Evolutionary conservation across 2,797 vertebrate species (phyloP).

Genomic region (Eidolon dupreanum): DNA sequence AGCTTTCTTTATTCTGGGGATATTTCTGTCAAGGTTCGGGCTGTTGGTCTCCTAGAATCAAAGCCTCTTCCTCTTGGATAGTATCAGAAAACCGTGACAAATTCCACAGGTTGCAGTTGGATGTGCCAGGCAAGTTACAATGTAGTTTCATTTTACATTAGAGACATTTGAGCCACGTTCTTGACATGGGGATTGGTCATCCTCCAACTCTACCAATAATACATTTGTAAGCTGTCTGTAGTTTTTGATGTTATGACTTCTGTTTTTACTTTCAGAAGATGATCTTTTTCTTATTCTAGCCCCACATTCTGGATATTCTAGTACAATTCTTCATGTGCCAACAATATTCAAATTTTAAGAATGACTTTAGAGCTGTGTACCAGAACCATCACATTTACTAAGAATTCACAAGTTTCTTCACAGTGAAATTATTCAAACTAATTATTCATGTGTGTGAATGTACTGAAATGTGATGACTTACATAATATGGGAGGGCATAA

Average conservation of each 20-base stretch:
- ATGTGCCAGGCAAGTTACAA: neutral
- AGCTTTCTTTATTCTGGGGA: conserved; percentile 2
- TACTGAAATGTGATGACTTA: conserved; percentile 3
- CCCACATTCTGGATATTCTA: neutral
- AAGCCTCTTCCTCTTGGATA: neutral
- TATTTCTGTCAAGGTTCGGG: conserved; percentile 1
- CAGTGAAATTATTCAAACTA: conserved; percentile 36
- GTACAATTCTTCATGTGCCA: neutral
- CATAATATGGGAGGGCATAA: neutral
- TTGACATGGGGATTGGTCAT: neutral
- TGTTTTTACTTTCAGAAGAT: conserved; percentile 15
- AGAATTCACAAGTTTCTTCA: conserved; percentile 13
- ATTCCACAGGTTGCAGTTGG: neutral
- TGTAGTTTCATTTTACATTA: neutral
- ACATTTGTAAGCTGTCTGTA: neutral
- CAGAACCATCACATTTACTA: neutral
- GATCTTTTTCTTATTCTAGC: neutral
- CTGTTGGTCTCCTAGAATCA: neutral
- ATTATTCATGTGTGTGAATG: neutral
- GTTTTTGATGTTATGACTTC: neutral
- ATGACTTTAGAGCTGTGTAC: conserved; percentile 34
- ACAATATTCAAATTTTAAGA: conserved; percentile 31
- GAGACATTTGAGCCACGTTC: conserved; percentile 2
- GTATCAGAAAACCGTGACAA: neutral
- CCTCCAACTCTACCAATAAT: neutral